Conservation (phyloP, 2,888 invertebrate species). For the Pomacea canaliculata region DNA sequence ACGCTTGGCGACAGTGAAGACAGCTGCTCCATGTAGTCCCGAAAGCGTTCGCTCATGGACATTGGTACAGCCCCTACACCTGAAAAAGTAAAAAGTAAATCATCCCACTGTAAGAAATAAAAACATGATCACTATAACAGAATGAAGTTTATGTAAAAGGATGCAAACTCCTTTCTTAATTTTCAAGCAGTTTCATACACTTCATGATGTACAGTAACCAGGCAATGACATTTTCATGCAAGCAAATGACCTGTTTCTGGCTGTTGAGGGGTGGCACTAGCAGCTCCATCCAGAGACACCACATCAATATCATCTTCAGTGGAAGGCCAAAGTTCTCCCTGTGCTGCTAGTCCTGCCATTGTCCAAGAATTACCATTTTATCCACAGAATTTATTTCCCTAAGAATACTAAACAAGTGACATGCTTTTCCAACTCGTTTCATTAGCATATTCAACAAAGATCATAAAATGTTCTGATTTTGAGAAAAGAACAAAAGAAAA, state of each 20-base stretch:
- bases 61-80: constrained; percentile 3
- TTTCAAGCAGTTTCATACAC: no score
- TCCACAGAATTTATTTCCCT: not conserved
- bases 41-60: constrained; percentile 46
- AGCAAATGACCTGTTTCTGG: not conserved
- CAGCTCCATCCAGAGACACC: constrained; percentile 36
- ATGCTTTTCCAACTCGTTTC: no score
- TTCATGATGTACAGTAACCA: no score
- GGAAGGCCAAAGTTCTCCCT: constrained; percentile 36
- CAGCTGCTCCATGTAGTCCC: constrained; percentile 55
- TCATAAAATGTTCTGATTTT: not conserved
- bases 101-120: not conserved
- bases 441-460: no score
- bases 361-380: not conserved
- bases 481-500: not conserved
- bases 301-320: constrained; percentile 42
- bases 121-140: constrained; percentile 2
- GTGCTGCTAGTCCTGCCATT: constrained; percentile 4
- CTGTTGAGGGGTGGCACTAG: constrained; percentile 5
- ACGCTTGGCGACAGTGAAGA: constrained; percentile 40
- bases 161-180: no score
- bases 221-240: no score
- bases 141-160: no score
- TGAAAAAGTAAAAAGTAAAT: not conserved
- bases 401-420: no score